phyloP scores from a whole-genome alignment of 2,113 vertebrate genomes.

The Lichenostomus cassidix region DNA sequence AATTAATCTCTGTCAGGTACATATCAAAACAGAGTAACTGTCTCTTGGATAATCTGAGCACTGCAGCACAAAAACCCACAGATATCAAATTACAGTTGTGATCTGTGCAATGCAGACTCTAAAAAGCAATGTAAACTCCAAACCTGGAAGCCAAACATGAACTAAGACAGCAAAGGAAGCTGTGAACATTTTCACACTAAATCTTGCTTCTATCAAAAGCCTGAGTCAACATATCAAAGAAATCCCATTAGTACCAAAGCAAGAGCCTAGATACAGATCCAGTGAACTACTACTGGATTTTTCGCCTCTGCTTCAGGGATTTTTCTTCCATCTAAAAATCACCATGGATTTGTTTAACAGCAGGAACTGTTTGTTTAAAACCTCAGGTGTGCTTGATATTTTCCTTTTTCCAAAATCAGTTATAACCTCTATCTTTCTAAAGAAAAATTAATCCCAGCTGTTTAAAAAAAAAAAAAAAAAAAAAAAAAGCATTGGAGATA shows the following conservation, averaged over 20 bases:
- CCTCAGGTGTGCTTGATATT: conserved; percentile 22
- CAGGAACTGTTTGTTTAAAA: conserved; percentile 44
- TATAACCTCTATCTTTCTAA: conserved; percentile 22
- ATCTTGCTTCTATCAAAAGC: conserved; percentile 17
- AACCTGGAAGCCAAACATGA: background rate
- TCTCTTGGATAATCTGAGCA: background rate
- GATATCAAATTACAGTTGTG: background rate
- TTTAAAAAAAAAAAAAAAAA: too few relatives aligned
- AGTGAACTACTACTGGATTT: background rate
- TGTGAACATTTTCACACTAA: background rate
- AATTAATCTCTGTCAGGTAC: background rate
- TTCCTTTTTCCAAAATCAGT: conserved; percentile 12
- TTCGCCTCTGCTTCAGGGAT: conserved; percentile 2
- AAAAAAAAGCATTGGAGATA: background rate
- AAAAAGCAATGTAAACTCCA: background rate
- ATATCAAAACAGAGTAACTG: background rate
- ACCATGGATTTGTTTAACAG: conserved; percentile 25
- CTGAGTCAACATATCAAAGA: conserved; percentile 28
- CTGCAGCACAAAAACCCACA: background rate
- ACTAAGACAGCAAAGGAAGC: conserved; percentile 8
- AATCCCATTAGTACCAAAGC: conserved; percentile 24
- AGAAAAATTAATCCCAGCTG: conserved; percentile 3
- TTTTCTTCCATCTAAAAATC: conserved; percentile 29
- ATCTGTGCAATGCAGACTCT: background rate
- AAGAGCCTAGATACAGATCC: background rate